phyloP scores from a whole-genome alignment of 2,113 vertebrate species.

The Zosterops hypoxanthus region DNA sequence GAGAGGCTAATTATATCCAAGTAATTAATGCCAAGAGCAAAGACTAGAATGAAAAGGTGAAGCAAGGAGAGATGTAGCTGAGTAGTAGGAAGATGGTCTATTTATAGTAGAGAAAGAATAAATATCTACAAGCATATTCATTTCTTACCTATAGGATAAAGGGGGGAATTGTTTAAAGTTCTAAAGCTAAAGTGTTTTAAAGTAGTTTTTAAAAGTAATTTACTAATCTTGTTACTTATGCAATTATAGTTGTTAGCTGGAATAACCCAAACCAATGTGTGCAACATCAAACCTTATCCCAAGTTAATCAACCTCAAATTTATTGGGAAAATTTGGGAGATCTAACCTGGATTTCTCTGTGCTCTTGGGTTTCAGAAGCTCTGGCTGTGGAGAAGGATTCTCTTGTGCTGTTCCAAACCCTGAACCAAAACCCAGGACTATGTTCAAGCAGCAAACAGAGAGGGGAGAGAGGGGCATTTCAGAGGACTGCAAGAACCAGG shows the following conservation, averaged over 20 bases:
- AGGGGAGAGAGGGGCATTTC: neutral
- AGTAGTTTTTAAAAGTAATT: neutral
- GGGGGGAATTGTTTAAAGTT: neutral
- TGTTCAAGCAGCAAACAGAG: neutral
- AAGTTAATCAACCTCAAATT: neutral
- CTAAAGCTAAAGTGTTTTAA: neutral
- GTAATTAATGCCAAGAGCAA: slow-evolving; percentile 36
- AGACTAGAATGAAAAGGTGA: neutral
- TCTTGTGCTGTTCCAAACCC: neutral
- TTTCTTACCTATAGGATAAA: neutral
- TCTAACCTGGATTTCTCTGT: neutral
- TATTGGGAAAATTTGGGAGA: neutral
- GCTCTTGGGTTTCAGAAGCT: neutral
- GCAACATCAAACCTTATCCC: neutral
- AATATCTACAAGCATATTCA: neutral
- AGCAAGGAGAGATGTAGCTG: neutral
- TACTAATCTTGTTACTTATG: neutral
- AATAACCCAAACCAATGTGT: neutral
- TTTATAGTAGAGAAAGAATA: neutral
- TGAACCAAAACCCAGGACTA: neutral
- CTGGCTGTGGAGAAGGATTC: neutral
- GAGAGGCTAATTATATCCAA: slow-evolving; percentile 26
- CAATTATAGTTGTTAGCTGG: neutral
- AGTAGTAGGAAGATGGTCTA: neutral
- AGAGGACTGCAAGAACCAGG: neutral